Conservation (phyloP, 2,888 invertebrate species). For the Ptilodon capucinus region DNA sequence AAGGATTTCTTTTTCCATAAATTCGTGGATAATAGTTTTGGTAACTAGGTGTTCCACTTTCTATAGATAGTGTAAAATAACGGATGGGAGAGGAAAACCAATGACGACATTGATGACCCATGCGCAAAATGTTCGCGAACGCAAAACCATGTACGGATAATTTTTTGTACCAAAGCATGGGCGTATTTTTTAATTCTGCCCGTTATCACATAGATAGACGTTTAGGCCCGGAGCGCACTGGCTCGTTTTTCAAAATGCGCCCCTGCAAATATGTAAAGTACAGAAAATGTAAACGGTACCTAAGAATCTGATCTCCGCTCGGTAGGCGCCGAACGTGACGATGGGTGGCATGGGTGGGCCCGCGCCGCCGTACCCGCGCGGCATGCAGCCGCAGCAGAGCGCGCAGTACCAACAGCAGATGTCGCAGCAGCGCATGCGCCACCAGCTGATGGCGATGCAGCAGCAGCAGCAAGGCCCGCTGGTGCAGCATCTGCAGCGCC, state of each 20-base stretch:
- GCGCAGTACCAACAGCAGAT: slow-evolving; percentile 84
- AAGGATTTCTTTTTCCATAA: no score
- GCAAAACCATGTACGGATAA: not conserved
- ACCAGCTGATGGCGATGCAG: slow-evolving; percentile 87
- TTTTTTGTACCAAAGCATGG: not conserved
- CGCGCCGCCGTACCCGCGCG: slow-evolving; percentile 90
- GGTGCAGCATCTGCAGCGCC: slow-evolving; percentile 71
- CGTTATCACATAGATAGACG: no score
- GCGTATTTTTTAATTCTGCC: not conserved
- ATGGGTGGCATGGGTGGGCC: slow-evolving; percentile 91
- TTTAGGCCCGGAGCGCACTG: no score
- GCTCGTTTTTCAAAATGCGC: not conserved
- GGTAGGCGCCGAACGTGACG: slow-evolving; percentile 91
- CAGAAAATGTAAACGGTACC: not conserved
- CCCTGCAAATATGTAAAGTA: not conserved
- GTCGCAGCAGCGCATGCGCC: slow-evolving; percentile 84
- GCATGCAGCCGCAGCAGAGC: slow-evolving; percentile 79
- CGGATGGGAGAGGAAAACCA: not conserved
- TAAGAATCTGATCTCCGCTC: not conserved
- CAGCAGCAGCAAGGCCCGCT: slow-evolving; percentile 84
- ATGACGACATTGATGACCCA: not conserved
- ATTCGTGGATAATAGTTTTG: no score
- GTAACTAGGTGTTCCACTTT: not conserved
- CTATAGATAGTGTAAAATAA: not conserved
- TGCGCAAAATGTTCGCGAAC: not conserved